phyloP scores from a whole-genome alignment of 2,113 vertebrate genomes.

The Garra rufa region DNA sequence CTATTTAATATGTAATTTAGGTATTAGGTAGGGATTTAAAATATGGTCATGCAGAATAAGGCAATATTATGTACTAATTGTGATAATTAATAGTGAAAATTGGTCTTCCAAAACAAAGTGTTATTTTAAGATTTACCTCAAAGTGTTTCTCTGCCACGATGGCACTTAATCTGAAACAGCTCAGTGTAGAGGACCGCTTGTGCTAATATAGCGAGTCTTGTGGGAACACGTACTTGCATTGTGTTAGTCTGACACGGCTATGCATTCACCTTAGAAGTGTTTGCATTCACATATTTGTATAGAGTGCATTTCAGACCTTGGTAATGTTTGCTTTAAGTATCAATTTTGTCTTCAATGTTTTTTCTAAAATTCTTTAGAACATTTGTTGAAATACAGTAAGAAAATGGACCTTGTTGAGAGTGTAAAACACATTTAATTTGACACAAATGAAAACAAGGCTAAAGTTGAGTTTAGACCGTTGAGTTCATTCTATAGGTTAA shows the following conservation, averaged over 20 bases:
- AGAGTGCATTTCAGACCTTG: neutral
- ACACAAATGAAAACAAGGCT: neutral
- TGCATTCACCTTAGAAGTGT: neutral
- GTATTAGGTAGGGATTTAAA: too few species aligned
- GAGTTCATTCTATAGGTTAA: neutral
- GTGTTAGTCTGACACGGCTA: neutral
- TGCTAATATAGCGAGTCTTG: neutral
- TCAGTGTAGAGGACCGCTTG: neutral
- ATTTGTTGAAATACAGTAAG: neutral
- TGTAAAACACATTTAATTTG: neutral
- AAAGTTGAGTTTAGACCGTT: neutral
- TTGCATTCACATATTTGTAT: neutral
- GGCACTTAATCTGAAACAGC: neutral
- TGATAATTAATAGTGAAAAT: too few species aligned
- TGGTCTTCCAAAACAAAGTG: too few species aligned
- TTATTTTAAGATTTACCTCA: neutral
- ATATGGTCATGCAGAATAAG: too few species aligned
- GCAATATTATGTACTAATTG: too few species aligned
- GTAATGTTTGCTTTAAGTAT: slow-evolving; percentile 7
- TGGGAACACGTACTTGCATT: neutral
- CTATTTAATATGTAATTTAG: too few species aligned
- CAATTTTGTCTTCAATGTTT: neutral
- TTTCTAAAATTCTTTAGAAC: neutral
- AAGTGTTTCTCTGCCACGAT: neutral
- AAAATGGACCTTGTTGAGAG: neutral